These are phyloP conservation scores for Chironomus tentans DNA, from an alignment of 2,888 invertebrate species.

Conservation along the genomic window DNA sequence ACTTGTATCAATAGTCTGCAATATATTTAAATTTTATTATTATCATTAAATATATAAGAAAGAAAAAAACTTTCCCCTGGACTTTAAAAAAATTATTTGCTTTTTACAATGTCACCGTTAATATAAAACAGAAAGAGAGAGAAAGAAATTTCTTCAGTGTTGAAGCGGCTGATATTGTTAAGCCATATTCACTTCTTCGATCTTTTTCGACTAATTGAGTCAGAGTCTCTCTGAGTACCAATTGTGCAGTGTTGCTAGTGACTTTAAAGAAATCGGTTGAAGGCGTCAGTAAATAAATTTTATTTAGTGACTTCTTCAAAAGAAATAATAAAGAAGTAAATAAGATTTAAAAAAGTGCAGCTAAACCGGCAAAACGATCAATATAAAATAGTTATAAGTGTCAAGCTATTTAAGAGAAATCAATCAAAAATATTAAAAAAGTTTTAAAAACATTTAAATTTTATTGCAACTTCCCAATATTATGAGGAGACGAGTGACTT, in stretches of 20 bases:
- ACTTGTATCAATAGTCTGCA: neutral
- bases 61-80: constrained; percentile 24
- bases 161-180: constrained; percentile 11
- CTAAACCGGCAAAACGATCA: too few relatives aligned
- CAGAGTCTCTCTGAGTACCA: neutral
- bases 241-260: neutral
- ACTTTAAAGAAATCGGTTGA: constrained; percentile 2
- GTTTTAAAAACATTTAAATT: too few relatives aligned
- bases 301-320: too few relatives aligned
- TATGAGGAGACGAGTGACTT: too few relatives aligned
- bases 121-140: neutral
- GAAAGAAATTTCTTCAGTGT: constrained; percentile 18
- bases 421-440: too few relatives aligned
- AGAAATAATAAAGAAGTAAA: too few relatives aligned
- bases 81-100: constrained; percentile 13
- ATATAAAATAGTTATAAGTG: too few relatives aligned
- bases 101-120: constrained; percentile 7
- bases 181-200: neutral
- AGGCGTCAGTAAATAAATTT: too few relatives aligned
- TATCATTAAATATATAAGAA: neutral
- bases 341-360: too few relatives aligned
- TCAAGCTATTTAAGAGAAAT: too few relatives aligned
- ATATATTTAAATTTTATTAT: neutral
- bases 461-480: too few relatives aligned
- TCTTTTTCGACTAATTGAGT: constrained; percentile 15